Evolutionary conservation across 2,113 vertebrate species (phyloP).

Genomic region (Gobiocypris rarus): DNA sequence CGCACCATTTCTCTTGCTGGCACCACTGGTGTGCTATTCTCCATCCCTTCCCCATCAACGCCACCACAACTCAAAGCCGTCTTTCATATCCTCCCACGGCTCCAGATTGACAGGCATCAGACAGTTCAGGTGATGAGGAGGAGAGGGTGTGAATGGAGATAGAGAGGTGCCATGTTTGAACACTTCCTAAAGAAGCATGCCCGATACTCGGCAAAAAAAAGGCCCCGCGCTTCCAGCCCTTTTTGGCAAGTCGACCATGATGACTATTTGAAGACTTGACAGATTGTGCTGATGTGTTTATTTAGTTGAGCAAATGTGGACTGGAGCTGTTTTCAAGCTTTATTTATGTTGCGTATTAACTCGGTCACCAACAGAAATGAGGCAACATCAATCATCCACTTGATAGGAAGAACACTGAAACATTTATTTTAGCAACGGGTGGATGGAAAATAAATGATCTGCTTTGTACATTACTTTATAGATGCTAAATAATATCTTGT

Average conservation of each 20-base stretch:
- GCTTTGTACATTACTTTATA: background rate
- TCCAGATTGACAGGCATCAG: constrained; percentile 66
- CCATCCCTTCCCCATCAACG: constrained; percentile 54
- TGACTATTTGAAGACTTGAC: constrained; percentile 66
- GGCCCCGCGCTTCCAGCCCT: constrained; percentile 33
- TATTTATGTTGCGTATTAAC: constrained; percentile 63
- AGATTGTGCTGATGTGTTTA: constrained; percentile 67
- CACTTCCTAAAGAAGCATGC: constrained; percentile 63
- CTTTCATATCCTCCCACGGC: constrained; percentile 61
- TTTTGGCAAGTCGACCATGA: constrained; percentile 57
- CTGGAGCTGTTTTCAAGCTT: constrained; percentile 60
- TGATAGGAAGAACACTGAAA: constrained; percentile 40
- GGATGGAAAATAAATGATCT: background rate
- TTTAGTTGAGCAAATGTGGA: constrained; percentile 61
- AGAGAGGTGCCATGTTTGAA: constrained; percentile 67
- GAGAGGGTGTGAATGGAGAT: constrained; percentile 66
- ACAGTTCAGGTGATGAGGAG: constrained; percentile 68
- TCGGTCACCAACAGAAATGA: constrained; percentile 58
- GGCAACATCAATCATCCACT: constrained; percentile 56
- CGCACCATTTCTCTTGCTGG: constrained; percentile 61
- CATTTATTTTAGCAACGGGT: constrained; percentile 25
- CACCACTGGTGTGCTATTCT: constrained; percentile 60
- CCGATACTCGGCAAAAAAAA: constrained; percentile 57
- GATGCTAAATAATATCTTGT: background rate
- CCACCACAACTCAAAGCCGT: constrained; percentile 55